phyloP scores from a whole-genome alignment of 2,797 vertebrate species.

The Aeoliscus strigatus region DNA sequence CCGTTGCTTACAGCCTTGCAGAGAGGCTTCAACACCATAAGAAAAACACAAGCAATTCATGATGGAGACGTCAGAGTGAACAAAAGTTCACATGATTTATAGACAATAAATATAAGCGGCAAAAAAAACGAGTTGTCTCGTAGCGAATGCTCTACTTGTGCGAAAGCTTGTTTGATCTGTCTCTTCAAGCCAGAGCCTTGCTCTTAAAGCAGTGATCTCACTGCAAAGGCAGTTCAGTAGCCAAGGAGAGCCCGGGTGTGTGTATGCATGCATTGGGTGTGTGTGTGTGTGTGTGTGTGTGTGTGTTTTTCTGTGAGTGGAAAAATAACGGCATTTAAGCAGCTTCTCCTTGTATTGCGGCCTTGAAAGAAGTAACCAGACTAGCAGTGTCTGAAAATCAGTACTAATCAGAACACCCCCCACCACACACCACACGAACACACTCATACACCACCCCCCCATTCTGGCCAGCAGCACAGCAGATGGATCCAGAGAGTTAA shows the following conservation, averaged over 20 bases:
- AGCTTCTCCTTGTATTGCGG: constrained; percentile 50
- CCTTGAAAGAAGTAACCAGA: constrained; percentile 60
- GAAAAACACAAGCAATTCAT: constrained; percentile 6
- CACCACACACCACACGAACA: constrained; percentile 14
- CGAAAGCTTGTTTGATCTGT: constrained; percentile 8
- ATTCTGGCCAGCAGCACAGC: constrained; percentile 46
- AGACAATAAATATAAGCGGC: background rate
- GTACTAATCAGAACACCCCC: constrained; percentile 50
- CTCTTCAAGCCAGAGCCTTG: constrained; percentile 43
- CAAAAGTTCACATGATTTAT: background rate
- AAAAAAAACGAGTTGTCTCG: constrained; percentile 5
- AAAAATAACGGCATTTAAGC: constrained; percentile 20
- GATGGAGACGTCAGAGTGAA: background rate
- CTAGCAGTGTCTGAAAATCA: constrained; percentile 62
- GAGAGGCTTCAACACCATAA: constrained; percentile 6
- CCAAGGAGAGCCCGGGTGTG: constrained; percentile 62
- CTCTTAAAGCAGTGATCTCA: constrained; percentile 70
- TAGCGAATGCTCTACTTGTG: constrained; percentile 11
- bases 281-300: no score
- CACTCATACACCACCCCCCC: constrained; percentile 13
- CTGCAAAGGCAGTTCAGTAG: constrained; percentile 68
- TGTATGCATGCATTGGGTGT: constrained; percentile 39
- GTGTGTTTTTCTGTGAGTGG: constrained; percentile 14
- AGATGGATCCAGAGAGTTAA: constrained; percentile 60
- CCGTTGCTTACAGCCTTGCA: background rate